These are phyloP conservation scores for Nemapogon koenigi DNA, from an alignment of 2,888 invertebrate species.

Conservation along the genomic window DNA sequence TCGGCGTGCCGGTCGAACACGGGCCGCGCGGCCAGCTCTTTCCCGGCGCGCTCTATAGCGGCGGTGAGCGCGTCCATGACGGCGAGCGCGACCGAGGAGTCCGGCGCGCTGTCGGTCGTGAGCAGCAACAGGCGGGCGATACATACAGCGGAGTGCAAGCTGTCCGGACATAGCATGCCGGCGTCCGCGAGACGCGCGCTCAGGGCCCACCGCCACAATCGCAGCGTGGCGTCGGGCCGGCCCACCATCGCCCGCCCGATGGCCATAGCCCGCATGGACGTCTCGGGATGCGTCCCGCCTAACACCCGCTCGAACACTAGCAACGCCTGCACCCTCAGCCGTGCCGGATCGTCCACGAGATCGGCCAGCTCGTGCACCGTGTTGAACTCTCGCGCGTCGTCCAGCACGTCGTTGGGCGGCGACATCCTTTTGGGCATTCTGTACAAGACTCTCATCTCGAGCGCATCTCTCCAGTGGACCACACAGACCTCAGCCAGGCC, in stretches of 20 bases:
- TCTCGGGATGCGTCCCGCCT: conserved; percentile 48
- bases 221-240: conserved; percentile 9
- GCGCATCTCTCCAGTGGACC: conserved; percentile 87
- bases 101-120: too few relatives aligned
- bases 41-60: too few relatives aligned
- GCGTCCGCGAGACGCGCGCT: too few relatives aligned
- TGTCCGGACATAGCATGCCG: conserved; percentile 40
- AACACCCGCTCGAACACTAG: conserved; percentile 30
- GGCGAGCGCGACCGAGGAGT: too few relatives aligned
- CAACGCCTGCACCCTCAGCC: conserved; percentile 71
- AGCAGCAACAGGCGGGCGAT: too few relatives aligned
- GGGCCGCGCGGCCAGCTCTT: conserved; percentile 67
- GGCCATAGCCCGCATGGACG: background rate
- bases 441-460: too few relatives aligned
- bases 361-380: conserved; percentile 16
- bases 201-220: too few relatives aligned
- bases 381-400: background rate
- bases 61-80: too few relatives aligned
- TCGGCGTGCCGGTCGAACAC: conserved; percentile 80
- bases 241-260: conserved; percentile 5
- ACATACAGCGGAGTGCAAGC: conserved; percentile 20
- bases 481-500: conserved; percentile 84
- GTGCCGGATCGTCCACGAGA: too few relatives aligned
- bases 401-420: too few relatives aligned
- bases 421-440: too few relatives aligned